Conservation (phyloP, 1,140 invertebrate genomes). For the Oedothorax gibbosus region DNA sequence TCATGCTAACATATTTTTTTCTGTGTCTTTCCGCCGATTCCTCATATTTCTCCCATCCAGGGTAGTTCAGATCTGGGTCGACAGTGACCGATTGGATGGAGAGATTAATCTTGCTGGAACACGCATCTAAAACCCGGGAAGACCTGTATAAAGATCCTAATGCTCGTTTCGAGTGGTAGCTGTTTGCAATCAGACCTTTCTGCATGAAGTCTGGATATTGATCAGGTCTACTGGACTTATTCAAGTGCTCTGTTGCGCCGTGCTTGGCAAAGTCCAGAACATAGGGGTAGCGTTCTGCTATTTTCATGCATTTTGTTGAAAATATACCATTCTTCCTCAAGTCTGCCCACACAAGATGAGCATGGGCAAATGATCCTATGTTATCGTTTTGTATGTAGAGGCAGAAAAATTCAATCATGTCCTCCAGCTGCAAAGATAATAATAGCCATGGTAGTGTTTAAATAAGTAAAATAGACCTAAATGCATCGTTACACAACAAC, state of each 20-base stretch:
- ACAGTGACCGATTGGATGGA: neutral
- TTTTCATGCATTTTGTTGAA: conserved; percentile 62
- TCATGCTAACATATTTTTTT: conserved; percentile 33
- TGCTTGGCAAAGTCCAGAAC: conserved; percentile 66
- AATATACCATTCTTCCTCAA: conserved; percentile 63
- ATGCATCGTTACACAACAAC: too few species aligned
- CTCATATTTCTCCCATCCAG: conserved; percentile 60
- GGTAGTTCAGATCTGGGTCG: conserved; percentile 46
- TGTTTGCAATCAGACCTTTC: conserved; percentile 54
- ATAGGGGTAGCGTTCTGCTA: conserved; percentile 64
- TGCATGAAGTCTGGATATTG: conserved; percentile 66
- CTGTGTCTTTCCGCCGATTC: conserved; percentile 39
- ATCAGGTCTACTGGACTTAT: conserved; percentile 60
- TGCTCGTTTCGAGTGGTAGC: conserved; percentile 57
- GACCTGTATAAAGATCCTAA: conserved; percentile 62
- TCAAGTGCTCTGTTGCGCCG: conserved; percentile 61
- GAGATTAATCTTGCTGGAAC: conserved; percentile 37
- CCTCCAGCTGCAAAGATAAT: conserved; percentile 21
- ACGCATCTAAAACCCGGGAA: conserved; percentile 37
- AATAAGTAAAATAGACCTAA: too few species aligned
- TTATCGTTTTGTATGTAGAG: conserved; percentile 65
- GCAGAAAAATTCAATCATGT: conserved; percentile 65
- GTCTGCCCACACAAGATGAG: conserved; percentile 66
- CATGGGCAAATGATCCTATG: conserved; percentile 65
- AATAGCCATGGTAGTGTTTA: too few species aligned